These are phyloP conservation scores for Neogobius melanostomus DNA, from an alignment of 2,113 vertebrate species.

Conservation along the genomic window DNA sequence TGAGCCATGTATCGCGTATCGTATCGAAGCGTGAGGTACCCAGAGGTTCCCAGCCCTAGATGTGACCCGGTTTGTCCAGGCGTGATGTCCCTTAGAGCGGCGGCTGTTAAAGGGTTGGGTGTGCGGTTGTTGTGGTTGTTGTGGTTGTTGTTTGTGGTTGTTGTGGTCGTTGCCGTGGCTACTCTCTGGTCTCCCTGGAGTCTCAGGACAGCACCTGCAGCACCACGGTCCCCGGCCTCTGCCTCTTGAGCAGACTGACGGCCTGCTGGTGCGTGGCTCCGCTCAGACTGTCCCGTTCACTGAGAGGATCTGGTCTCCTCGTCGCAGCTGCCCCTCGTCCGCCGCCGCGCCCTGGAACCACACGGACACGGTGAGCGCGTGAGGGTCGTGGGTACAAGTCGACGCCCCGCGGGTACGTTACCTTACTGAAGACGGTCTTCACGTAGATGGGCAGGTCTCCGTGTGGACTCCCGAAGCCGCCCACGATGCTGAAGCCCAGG, in stretches of 20 bases:
- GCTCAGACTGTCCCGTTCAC: slow-evolving; percentile 90
- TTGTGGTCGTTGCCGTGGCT: no score
- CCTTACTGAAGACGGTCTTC: slow-evolving; percentile 98
- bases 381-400: background rate
- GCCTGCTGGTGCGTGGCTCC: slow-evolving; percentile 90
- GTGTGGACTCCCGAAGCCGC: slow-evolving; percentile 92
- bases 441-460: slow-evolving; percentile 98
- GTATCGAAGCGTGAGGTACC: no score
- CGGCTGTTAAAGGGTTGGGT: no score
- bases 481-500: slow-evolving; percentile 96
- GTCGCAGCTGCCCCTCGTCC: slow-evolving; percentile 84
- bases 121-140: no score
- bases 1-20: no score
- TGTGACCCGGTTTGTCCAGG: no score
- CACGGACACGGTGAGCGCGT: no score
- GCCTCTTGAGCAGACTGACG: slow-evolving; percentile 87
- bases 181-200: no score
- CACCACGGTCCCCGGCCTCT: slow-evolving; percentile 80
- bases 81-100: no score
- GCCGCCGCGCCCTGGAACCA: slow-evolving; percentile 86
- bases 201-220: slow-evolving; percentile 76
- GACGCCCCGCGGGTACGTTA: slow-evolving; percentile 35
- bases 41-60: no score
- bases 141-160: no score
- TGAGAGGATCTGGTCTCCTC: slow-evolving; percentile 89